Conservation (phyloP, 2,797 vertebrate species). For the Parotocinclus haroldoi region DNA sequence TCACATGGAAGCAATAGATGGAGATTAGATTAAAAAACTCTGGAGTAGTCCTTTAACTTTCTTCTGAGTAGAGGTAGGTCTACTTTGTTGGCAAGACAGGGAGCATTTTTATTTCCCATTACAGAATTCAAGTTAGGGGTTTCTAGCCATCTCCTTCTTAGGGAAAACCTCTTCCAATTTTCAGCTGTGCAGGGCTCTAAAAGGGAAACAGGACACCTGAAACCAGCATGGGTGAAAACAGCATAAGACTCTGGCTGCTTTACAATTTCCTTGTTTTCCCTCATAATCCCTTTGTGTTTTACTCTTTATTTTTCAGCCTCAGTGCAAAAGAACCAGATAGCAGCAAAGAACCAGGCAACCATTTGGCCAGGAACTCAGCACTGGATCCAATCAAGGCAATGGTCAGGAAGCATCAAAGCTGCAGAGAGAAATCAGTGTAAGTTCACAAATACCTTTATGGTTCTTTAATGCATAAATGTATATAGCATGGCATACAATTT, state of each 20-base stretch:
- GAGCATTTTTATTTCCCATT: conserved; percentile 37
- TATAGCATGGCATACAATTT: too few species aligned
- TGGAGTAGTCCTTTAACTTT: conserved; percentile 12
- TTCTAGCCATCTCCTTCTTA: conserved; percentile 24
- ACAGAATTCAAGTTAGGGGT: conserved; percentile 43
- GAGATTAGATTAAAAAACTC: neutral
- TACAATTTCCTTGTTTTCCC: conserved; percentile 14
- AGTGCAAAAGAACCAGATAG: conserved; percentile 36
- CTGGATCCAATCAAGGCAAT: conserved; percentile 41
- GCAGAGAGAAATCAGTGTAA: conserved; percentile 29
- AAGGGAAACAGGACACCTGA: conserved; percentile 44
- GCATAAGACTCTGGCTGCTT: conserved; percentile 35
- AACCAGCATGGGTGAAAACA: conserved; percentile 32
- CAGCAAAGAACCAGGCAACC: conserved; percentile 32
- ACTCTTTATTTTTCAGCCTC: conserved; percentile 10
- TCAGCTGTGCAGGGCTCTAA: conserved; percentile 45
- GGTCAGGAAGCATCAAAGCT: conserved; percentile 75
- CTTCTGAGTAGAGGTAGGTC: conserved; percentile 65
- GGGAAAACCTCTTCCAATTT: conserved; percentile 25
- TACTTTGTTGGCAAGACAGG: conserved; percentile 62
- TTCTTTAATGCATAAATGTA: too few species aligned
- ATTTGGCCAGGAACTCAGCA: conserved; percentile 31
- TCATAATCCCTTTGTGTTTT: conserved; percentile 27
- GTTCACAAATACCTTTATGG: too few species aligned
- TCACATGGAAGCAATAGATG: neutral